Percentiles rank a stretch among this genome's conserved stretches.
These are phyloP conservation scores for Salvelinus sp. DNA, from an alignment of 2,113 vertebrate species.

Conservation along the genomic window DNA sequence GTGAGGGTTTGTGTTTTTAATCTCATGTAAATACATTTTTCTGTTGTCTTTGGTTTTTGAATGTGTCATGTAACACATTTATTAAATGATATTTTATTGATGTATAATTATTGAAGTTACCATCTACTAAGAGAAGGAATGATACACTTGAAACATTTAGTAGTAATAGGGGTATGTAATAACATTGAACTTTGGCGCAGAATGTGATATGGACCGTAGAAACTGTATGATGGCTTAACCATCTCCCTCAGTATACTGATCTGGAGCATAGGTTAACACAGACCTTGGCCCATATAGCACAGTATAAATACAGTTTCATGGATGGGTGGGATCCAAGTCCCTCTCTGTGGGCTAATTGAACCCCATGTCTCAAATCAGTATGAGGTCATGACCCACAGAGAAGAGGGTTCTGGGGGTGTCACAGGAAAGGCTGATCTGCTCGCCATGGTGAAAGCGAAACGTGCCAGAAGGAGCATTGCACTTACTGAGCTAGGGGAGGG, in stretches of 20 bases:
- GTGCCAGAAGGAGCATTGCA: slow-evolving; percentile 12
- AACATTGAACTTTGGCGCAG: too few relatives aligned
- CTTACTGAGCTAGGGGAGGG: too few relatives aligned
- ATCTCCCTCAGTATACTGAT: slow-evolving; percentile 16
- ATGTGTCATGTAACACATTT: slow-evolving; percentile 11
- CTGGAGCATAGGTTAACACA: slow-evolving; percentile 42
- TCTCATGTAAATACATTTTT: slow-evolving; percentile 14
- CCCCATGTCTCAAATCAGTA: slow-evolving; percentile 48
- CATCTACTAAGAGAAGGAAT: too few relatives aligned
- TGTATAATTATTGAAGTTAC: background rate
- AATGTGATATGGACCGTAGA: too few relatives aligned
- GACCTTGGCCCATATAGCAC: slow-evolving; percentile 21
- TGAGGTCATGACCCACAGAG: slow-evolving; percentile 26
- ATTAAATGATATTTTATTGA: slow-evolving; percentile 27
- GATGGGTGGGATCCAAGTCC: slow-evolving; percentile 27
- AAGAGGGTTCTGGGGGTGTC: slow-evolving; percentile 22
- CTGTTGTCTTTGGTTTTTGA: slow-evolving; percentile 9
- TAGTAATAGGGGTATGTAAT: too few relatives aligned
- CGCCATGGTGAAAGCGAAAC: slow-evolving; percentile 21
- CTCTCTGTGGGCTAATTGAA: slow-evolving; percentile 20
- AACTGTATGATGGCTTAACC: background rate
- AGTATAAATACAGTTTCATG: slow-evolving; percentile 37
- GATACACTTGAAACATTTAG: too few relatives aligned
- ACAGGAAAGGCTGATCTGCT: slow-evolving; percentile 33
- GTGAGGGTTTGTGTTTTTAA: slow-evolving; percentile 35